phyloP scores from a whole-genome alignment of 2,797 vertebrate genomes.

The Netta rufina region DNA sequence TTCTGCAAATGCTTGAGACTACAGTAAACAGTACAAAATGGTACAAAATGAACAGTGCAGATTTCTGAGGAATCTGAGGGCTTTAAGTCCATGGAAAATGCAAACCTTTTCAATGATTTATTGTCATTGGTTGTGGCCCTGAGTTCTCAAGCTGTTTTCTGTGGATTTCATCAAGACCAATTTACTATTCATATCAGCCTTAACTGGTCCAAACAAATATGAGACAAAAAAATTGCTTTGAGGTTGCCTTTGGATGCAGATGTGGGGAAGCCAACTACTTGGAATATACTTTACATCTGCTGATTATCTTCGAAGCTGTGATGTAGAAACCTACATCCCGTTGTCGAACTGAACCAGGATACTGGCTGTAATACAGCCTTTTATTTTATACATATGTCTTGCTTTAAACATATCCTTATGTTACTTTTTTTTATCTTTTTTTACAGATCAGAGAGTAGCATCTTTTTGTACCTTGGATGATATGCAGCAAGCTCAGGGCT shows the following conservation, averaged over 20 bases:
- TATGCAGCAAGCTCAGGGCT: conserved; percentile 86
- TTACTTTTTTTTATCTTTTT: conserved; percentile 41
- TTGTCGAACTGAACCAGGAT: background rate
- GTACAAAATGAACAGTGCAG: background rate
- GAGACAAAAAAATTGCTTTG: background rate
- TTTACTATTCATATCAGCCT: conserved; percentile 19
- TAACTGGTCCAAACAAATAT: conserved; percentile 2
- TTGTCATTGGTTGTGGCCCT: background rate
- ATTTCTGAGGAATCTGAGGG: conserved; percentile 22
- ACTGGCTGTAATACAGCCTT: background rate
- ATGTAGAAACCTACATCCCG: conserved; percentile 20
- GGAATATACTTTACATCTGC: conserved; percentile 35
- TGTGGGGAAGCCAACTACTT: conserved; percentile 55
- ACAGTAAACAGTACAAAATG: background rate
- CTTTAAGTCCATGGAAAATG: conserved; percentile 2
- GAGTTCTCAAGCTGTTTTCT: conserved; percentile 38
- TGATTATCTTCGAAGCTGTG: conserved; percentile 25
- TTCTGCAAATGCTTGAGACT: conserved; percentile 49
- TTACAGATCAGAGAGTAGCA: conserved; percentile 91
- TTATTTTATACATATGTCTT: background rate
- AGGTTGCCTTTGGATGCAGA: conserved; percentile 62
- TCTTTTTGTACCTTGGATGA: conserved; percentile 95
- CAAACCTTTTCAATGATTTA: background rate
- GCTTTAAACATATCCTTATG: background rate
- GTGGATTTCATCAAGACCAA: conserved; percentile 12